phyloP scores from a whole-genome alignment of 2,888 invertebrate genomes.

The Mantis religiosa region DNA sequence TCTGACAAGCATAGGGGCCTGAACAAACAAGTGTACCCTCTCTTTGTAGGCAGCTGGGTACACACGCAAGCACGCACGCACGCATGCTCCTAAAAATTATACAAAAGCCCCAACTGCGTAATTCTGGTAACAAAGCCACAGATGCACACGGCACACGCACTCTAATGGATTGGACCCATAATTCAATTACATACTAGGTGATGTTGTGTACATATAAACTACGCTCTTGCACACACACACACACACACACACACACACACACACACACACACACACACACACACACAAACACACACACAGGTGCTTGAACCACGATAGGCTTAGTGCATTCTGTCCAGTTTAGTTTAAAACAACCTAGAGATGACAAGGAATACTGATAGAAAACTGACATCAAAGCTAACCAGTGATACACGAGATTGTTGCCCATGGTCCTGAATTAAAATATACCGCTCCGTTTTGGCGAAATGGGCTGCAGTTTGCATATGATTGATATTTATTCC shows the following conservation, averaged over 20 bases:
- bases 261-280: not conserved
- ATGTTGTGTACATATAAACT: not conserved
- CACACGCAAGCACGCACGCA: not conserved
- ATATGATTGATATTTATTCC: too few species aligned
- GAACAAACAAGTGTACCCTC: not conserved
- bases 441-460: too few species aligned
- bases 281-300: not conserved
- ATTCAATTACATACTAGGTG: not conserved
- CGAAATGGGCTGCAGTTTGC: too few species aligned
- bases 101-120: not conserved
- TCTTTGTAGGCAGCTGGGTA: not conserved
- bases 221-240: not conserved
- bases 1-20: not conserved
- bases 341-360: not conserved
- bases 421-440: too few species aligned
- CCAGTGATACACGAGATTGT: too few species aligned
- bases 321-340: not conserved
- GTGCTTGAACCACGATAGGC: not conserved
- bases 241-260: not conserved
- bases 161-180: constrained; percentile 4
- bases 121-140: not conserved
- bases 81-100: not conserved
- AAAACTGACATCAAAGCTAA: too few species aligned
- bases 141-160: not conserved
- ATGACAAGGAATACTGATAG: not conserved